Evolutionary conservation across 2,113 vertebrate species (phyloP).

Genomic region (Melanocharis versteri): DNA sequence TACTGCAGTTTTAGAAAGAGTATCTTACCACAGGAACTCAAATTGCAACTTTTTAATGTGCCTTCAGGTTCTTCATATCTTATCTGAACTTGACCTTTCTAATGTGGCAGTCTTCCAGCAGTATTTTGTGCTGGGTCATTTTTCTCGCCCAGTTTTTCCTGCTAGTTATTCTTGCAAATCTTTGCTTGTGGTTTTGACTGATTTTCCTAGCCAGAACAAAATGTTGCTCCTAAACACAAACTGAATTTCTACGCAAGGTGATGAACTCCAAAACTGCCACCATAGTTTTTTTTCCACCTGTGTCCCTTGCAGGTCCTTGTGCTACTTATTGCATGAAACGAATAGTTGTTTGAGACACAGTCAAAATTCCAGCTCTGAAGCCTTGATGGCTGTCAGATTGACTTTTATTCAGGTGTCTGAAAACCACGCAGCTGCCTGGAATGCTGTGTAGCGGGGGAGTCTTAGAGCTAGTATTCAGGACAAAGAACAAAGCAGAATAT

Average conservation of each 20-base stretch:
- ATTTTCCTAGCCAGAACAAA: not conserved
- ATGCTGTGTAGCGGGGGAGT: not conserved
- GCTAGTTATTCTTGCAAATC: not conserved
- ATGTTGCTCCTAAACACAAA: not conserved
- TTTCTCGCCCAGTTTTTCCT: not conserved
- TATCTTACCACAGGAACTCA: not conserved
- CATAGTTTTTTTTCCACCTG: not conserved
- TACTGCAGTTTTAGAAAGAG: not conserved
- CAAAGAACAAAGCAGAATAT: not conserved
- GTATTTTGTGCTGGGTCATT: not conserved
- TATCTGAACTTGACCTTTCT: not conserved
- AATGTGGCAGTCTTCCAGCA: not conserved
- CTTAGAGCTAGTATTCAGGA: not conserved
- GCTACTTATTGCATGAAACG: not conserved
- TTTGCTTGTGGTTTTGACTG: not conserved
- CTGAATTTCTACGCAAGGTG: not conserved
- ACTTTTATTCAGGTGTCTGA: not conserved
- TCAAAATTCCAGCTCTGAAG: not conserved
- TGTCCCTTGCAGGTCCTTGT: not conserved
- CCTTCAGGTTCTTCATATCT: not conserved
- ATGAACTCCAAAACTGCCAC: not conserved
- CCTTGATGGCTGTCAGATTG: not conserved
- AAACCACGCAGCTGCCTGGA: not conserved
- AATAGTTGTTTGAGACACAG: not conserved
- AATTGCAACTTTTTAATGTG: not conserved